Base-by-base conservation (phyloP, 2,113 vertebrate genomes). In the Alligator mississippiensis region DNA sequence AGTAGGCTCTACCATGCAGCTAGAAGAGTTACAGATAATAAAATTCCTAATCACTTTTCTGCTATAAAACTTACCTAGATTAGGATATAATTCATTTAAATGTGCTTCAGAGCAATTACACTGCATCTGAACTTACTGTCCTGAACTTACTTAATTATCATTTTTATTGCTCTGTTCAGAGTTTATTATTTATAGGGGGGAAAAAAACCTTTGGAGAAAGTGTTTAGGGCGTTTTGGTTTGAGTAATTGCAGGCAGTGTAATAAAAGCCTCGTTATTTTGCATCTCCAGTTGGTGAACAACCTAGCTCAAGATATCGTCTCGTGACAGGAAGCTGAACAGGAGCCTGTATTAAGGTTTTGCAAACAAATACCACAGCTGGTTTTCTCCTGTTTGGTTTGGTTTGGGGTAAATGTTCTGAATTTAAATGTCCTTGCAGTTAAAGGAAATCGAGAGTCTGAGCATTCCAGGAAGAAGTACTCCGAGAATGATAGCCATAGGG, bases 11-110 rank as follows among this genome's bases (percentile, higher is more conserved):
- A 18, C 92, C 28, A 83, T 4, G 16, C 59, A 66, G 9, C 10
- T 87, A 85, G 75, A 93, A 92, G 93, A 96, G 55, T 47, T 81
- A 76, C 19, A 88, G 83, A 80, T 12, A 17, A 91, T 90, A 91
- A 96, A 96, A 11, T 83, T 94, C 30, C n/a, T 96, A 94, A 95
- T 94, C 68, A 91, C 68, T 64, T 94, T 94, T 93, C 85, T 96
- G 84, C 78, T 89, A 61, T 94, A 97, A 97, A 96, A 87, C 60
- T 88, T 96, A 94, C 14, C 59, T 94, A 88, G 17, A 17, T 75
- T 72, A 84, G 61, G 55, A 86, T 47, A 92, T 95, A 90, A 96
- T 85, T 92, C 88, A 84, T 87, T 84, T 34, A 90, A 82, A 87
- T 89, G 74, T 77, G 2, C 84, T 92, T 91, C 93, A 94, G 90